Conservation (phyloP, 2,888 invertebrate genomes). For the Acleris emargana region DNA sequence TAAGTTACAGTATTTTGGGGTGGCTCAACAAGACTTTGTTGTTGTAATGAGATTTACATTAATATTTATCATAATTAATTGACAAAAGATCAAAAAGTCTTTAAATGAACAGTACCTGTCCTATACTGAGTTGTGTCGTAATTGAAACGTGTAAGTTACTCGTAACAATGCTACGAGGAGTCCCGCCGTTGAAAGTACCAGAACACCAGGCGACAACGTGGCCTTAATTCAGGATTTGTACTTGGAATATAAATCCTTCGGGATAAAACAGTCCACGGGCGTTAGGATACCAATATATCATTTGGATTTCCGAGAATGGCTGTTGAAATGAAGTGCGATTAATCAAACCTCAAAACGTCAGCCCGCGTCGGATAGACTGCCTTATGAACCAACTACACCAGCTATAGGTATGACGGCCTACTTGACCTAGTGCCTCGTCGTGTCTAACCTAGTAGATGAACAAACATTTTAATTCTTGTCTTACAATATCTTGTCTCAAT, state of each 20-base stretch:
- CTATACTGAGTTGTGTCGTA: too few species aligned
- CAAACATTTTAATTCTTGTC: not conserved
- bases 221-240: not conserved
- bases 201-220: not conserved
- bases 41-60: too few species aligned
- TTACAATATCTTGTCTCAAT: not conserved
- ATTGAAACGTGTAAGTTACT: too few species aligned
- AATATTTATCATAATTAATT: too few species aligned
- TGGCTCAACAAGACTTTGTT: too few species aligned
- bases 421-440: not conserved
- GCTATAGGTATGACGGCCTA: conserved; percentile 10
- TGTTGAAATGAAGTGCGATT: conserved; percentile 56
- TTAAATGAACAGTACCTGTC: too few species aligned
- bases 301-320: conserved; percentile 50
- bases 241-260: not conserved
- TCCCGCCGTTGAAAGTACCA: too few species aligned
- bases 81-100: too few species aligned
- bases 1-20: too few species aligned
- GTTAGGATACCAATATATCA: conserved; percentile 41
- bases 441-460: not conserved
- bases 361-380: conserved; percentile 53
- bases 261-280: conserved; percentile 9
- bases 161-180: too few species aligned
- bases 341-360: conserved; percentile 62
- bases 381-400: conserved; percentile 44